Conservation (phyloP, 2,888 invertebrate species). For the Mimachlamys varia region DNA sequence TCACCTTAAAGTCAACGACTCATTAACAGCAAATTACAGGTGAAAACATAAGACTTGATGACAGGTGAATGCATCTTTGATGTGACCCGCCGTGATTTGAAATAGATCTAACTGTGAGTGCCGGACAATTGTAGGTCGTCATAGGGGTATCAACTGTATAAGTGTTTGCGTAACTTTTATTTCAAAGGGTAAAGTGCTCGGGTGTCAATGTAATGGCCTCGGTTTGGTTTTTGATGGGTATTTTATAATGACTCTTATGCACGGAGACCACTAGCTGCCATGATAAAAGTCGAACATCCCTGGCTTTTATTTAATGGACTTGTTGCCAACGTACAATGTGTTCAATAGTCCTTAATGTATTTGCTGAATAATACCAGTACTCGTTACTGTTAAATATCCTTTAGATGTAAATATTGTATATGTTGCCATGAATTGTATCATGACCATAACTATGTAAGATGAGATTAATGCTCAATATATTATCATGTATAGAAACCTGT, state of each 20-base stretch:
- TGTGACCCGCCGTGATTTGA: not conserved
- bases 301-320: not conserved
- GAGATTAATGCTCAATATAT: no score
- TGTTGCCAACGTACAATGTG: not conserved
- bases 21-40: not conserved
- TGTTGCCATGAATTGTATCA: no score
- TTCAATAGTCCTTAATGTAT: no score
- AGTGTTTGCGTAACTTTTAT: not conserved
- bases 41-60: constrained; percentile 34
- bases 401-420: no score
- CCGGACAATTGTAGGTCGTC: not conserved
- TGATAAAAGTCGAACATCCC: not conserved
- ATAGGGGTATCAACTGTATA: not conserved
- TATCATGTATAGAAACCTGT: no score
- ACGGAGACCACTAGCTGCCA: not conserved
- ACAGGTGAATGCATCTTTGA: constrained; percentile 5
- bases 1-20: not conserved
- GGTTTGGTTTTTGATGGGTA: not conserved
- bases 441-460: no score
- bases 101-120: not conserved
- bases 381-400: no score
- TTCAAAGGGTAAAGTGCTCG: not conserved
- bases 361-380: no score
- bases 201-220: not conserved
- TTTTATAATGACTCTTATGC: not conserved